Percentiles rank a stretch among this genome's conserved stretches.
phyloP scores from a whole-genome alignment of 2,113 vertebrate species.

The Willisornis vidua region DNA sequence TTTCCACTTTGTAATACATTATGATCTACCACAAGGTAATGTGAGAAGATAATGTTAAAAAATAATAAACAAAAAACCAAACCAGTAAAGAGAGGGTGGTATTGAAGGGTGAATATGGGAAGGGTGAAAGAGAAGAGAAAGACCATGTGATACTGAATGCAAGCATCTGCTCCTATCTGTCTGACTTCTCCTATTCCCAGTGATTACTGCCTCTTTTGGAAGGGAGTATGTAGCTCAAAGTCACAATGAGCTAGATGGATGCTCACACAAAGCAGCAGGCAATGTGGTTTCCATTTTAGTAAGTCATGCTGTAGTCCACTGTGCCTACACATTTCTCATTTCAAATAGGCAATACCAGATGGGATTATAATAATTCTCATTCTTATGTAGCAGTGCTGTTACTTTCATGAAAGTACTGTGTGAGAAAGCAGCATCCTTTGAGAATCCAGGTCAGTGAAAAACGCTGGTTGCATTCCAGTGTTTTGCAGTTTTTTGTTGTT shows the following conservation, averaged over 20 bases:
- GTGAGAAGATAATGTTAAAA: not conserved
- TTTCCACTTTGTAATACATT: not conserved
- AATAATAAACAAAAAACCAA: not conserved
- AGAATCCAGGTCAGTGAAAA: not conserved
- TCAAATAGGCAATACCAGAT: constrained; percentile 19
- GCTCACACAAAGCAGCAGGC: not conserved
- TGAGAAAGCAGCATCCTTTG: not conserved
- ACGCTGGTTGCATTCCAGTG: not conserved
- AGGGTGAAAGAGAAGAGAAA: not conserved
- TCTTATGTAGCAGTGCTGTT: not conserved
- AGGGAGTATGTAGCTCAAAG: not conserved
- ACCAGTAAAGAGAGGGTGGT: not conserved
- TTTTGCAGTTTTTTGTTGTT: not conserved
- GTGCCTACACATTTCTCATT: not conserved
- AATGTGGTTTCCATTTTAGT: not conserved
- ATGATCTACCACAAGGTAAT: not conserved
- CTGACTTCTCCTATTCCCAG: not conserved
- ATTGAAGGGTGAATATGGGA: not conserved
- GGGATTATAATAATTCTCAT: constrained; percentile 19
- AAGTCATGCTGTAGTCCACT: constrained; percentile 3
- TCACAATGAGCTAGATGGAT: constrained; percentile 20
- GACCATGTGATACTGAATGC: not conserved
- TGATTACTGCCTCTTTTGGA: not conserved
- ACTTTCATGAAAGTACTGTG: not conserved
- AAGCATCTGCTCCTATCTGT: not conserved